Percentiles rank a stretch among this genome's conserved stretches.
phyloP scores from a whole-genome alignment of 2,113 vertebrate species.

The Emberiza fucata region DNA sequence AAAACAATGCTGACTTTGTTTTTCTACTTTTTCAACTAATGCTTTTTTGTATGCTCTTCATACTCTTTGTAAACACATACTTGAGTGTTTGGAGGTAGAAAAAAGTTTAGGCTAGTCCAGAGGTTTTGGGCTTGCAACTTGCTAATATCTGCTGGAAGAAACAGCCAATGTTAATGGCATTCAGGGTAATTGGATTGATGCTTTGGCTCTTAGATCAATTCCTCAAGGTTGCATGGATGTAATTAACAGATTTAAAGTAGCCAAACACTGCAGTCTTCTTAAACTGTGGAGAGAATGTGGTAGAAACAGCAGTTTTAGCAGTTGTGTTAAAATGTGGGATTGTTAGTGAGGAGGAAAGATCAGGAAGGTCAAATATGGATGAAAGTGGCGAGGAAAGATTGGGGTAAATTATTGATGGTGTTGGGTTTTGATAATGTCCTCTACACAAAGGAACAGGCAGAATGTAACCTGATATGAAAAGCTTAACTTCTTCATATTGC shows the following conservation, averaged over 20 bases:
- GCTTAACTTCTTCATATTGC: accelerated
- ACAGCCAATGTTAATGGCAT: background rate
- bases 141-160: background rate
- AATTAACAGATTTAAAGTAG: background rate
- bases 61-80: background rate
- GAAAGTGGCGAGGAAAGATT: background rate
- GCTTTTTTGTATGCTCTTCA: background rate
- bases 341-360: background rate
- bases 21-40: background rate
- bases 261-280: background rate
- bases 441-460: background rate
- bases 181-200: background rate
- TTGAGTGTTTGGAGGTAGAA: accelerated
- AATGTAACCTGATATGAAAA: background rate
- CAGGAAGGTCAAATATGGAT: background rate
- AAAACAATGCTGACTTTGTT: background rate
- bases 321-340: background rate
- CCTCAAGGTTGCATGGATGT: background rate
- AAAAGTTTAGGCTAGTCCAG: background rate
- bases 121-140: background rate
- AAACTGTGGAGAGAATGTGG: background rate
- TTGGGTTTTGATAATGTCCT: background rate
- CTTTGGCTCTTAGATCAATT: background rate
- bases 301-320: background rate
- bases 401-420: background rate